Base-by-base conservation (phyloP, 1,140 invertebrate genomes). In the Anastrepha ludens region DNA sequence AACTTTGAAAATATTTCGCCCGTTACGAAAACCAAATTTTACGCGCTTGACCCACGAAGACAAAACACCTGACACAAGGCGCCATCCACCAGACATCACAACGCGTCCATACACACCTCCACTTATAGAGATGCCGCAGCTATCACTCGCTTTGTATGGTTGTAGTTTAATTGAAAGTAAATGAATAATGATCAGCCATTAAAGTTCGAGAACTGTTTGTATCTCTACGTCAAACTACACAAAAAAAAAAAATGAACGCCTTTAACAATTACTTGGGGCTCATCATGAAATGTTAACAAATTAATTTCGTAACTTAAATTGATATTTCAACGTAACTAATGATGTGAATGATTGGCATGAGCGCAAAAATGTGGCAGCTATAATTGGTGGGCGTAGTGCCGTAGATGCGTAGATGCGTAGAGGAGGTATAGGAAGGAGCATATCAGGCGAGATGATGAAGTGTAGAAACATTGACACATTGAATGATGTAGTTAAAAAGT, bases 311-410 rank as follows among this genome's bases (percentile, higher is more conserved):
- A 8, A 13, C 67, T 17, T 47, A 47, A 74, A 74, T 74, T 74
- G 67, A 74, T 74, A 47, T 47, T n/a, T 74, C 44, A 47, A 44
- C 41, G 15, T 29, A 55, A 13, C n/a, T 47, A 81, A 81, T 81
- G 74, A 81, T 55, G 74, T 29, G 74, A 55, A 81, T 81, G 74
- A 81, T 81, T 81, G 74, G 9, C n/a, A 11, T 4, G 11, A 81
- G 7, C 15, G 47, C 15, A 29, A 29, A 81, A 11, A 4, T 50
- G 11, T 81, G 17, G n/a, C 13, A 11, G 29, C 5, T 47, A 47
- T 29, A 29, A 29, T 29, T 29, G 29, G 29, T 1, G 29, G 29
- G 29, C 29, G 29, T 29, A 29, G 29, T 29, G 29, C 29, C 8
- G 5, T 64, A 0, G 44, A n/a, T 74, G 39, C 29, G n/a, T n/a